Percentiles rank a stretch among this genome's conserved stretches.
phyloP scores from a whole-genome alignment of 2,113 vertebrate genomes.

The Lepisosteus oculatus region DNA sequence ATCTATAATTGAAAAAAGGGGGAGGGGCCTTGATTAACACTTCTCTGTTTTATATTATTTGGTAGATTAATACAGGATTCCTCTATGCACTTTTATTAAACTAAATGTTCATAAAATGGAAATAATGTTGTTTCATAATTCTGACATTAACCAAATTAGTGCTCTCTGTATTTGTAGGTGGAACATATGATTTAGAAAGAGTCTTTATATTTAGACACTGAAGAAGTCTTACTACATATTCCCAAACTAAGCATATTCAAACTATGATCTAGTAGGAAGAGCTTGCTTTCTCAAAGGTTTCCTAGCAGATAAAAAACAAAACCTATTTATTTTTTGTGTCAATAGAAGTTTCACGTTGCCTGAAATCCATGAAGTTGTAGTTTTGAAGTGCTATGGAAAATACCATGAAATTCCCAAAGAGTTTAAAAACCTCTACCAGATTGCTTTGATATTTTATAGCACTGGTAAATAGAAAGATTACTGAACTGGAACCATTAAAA shows the following conservation, averaged over 20 bases:
- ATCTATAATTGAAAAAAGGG: too few relatives aligned
- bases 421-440: neutral
- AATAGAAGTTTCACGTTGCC: neutral
- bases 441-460: conserved; percentile 13
- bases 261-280: conserved; percentile 13
- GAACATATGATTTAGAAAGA: conserved; percentile 39
- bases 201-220: conserved; percentile 41
- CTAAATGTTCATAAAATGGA: too few relatives aligned
- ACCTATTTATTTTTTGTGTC: conserved; percentile 25
- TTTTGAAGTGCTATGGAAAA: conserved; percentile 6
- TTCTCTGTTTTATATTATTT: too few relatives aligned
- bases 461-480: conserved; percentile 7
- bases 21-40: too few relatives aligned
- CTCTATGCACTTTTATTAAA: too few relatives aligned
- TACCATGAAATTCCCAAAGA: conserved; percentile 6
- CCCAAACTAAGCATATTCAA: conserved; percentile 27
- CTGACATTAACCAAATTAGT: too few relatives aligned
- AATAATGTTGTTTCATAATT: too few relatives aligned
- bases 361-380: conserved; percentile 16
- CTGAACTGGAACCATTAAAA: conserved; percentile 13
- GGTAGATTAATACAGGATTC: too few relatives aligned
- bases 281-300: conserved; percentile 7
- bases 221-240: conserved; percentile 21
- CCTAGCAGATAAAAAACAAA: conserved; percentile 21
- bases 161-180: conserved; percentile 13